These are phyloP conservation scores for Marmota monax DNA, from an alignment of 2,113 vertebrate species.

Conservation along the genomic window DNA sequence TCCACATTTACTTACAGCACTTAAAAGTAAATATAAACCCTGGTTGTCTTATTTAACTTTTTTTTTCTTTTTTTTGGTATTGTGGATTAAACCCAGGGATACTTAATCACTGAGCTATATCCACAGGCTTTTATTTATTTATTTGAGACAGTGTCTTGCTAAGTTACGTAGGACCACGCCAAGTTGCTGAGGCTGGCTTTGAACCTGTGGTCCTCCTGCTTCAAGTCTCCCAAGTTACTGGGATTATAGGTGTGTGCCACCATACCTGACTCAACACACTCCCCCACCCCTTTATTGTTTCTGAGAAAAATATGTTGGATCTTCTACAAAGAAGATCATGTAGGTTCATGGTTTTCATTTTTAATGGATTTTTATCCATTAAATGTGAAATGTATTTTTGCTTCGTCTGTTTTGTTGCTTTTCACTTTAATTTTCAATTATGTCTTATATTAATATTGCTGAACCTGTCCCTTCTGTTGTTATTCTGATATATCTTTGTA, in stretches of 20 bases:
- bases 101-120: too few species aligned
- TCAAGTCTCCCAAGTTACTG: too few species aligned
- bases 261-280: too few species aligned
- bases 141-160: too few species aligned
- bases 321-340: background rate
- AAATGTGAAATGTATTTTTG: background rate
- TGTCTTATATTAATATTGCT: background rate
- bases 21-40: background rate
- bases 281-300: background rate
- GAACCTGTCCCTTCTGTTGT: background rate
- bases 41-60: background rate
- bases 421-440: background rate
- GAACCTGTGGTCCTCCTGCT: too few species aligned
- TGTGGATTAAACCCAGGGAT: too few species aligned
- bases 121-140: too few species aligned
- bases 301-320: background rate
- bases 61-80: background rate
- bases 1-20: background rate
- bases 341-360: background rate
- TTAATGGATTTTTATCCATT: background rate
- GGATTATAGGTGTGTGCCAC: too few species aligned
- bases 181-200: too few species aligned
- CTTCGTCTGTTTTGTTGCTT: conserved; percentile 14
- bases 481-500: background rate
- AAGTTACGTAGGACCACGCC: too few species aligned